A percentile compares a stretch with the other conserved stretches of the same genome.
phyloP scores from a whole-genome alignment of 1,140 invertebrate genomes.

The Drosophila tsacasi region DNA sequence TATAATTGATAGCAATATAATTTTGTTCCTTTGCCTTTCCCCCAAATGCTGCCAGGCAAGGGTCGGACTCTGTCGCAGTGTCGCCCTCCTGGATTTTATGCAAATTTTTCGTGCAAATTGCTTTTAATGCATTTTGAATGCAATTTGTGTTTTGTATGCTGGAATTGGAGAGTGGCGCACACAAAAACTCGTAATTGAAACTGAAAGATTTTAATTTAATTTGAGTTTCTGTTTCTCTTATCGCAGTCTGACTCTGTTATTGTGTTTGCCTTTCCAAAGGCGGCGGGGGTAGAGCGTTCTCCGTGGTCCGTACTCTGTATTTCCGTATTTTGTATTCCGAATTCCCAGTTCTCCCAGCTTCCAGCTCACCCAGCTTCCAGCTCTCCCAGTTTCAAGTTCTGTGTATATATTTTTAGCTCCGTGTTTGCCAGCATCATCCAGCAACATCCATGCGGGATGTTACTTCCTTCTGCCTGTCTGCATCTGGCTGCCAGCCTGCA shows the following conservation, averaged over 20 bases:
- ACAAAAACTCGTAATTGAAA: slow-evolving; percentile 84
- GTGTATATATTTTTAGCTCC: slow-evolving; percentile 59
- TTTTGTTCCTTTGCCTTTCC: slow-evolving; percentile 55
- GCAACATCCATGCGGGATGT: slow-evolving; percentile 49
- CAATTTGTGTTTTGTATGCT: slow-evolving; percentile 82
- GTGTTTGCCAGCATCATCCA: slow-evolving; percentile 31
- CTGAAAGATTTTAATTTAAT: slow-evolving; percentile 84
- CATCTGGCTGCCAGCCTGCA: slow-evolving; percentile 44
- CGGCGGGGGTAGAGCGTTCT: not conserved
- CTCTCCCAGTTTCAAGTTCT: slow-evolving; percentile 17
- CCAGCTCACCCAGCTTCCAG: slow-evolving; percentile 3
- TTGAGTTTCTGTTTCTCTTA: slow-evolving; percentile 82
- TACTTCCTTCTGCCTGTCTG: slow-evolving; percentile 27
- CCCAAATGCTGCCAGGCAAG: not conserved
- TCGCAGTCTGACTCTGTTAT: slow-evolving; percentile 62
- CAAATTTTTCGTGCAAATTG: slow-evolving; percentile 82
- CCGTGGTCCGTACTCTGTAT: not conserved
- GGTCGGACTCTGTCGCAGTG: not conserved
- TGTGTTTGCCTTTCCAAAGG: slow-evolving; percentile 32
- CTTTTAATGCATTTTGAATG: slow-evolving; percentile 84
- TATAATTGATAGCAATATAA: slow-evolving; percentile 82
- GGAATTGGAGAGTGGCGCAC: slow-evolving; percentile 78
- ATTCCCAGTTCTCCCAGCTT: slow-evolving; percentile 11
- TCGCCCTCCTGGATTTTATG: slow-evolving; percentile 60
- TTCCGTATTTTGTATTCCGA: slow-evolving; percentile 16